Percentiles rank a stretch among this genome's conserved stretches.
phyloP scores from a whole-genome alignment of 2,113 vertebrate species.

The Tapirus terrestris region DNA sequence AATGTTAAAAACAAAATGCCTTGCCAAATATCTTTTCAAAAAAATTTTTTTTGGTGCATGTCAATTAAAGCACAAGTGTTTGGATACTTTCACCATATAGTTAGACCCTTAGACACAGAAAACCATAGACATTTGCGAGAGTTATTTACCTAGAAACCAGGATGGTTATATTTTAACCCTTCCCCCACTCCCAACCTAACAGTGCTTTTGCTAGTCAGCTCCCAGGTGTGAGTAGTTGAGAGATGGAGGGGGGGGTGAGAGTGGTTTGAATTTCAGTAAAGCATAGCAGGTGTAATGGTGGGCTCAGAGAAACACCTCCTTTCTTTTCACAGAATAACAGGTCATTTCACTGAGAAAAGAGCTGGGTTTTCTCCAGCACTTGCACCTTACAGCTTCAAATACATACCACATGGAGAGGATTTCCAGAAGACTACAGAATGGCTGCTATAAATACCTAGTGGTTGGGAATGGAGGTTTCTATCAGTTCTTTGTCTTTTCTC shows the following conservation, averaged over 20 bases:
- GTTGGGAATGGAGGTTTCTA: not conserved
- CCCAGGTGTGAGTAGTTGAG: constrained; percentile 47
- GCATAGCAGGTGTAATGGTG: constrained; percentile 39
- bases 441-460: not conserved
- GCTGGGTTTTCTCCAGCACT: constrained; percentile 33
- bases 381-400: constrained; percentile 48
- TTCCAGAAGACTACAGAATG: constrained; percentile 8
- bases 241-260: not conserved
- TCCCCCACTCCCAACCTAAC: not conserved
- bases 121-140: constrained; percentile 23
- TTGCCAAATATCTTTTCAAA: constrained; percentile 72
- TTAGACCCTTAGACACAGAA: constrained; percentile 45
- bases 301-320: constrained; percentile 69
- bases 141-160: not conserved
- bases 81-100: constrained; percentile 46
- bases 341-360: constrained; percentile 37
- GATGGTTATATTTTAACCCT: not conserved
- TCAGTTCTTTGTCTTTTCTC: constrained; percentile 9
- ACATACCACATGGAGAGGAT: not conserved
- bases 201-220: constrained; percentile 4
- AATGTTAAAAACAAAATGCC: constrained; percentile 76
- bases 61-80: constrained; percentile 71
- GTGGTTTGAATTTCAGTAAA: constrained; percentile 31
- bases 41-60: not conserved
- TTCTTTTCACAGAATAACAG: constrained; percentile 53